phyloP scores from a whole-genome alignment of 2,797 vertebrate species.

The Hozukius guyotensis region DNA sequence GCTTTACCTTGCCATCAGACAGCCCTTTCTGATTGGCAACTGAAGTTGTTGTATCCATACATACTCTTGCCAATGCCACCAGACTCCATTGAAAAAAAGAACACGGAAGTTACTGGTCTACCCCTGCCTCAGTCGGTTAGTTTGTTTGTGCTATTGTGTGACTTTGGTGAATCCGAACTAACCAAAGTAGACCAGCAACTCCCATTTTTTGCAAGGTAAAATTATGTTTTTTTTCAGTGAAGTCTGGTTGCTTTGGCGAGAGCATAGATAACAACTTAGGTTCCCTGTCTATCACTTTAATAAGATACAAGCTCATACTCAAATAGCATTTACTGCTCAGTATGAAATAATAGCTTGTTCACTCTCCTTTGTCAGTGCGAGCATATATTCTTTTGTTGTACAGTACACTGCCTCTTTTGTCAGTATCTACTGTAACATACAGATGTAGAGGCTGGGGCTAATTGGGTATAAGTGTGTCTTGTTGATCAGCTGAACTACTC shows the following conservation, averaged over 20 bases:
- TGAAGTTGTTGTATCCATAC: not conserved
- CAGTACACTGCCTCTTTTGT: not conserved
- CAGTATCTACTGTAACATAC: not conserved
- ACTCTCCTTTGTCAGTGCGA: not conserved
- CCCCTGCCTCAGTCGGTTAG: not conserved
- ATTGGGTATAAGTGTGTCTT: constrained; percentile 12
- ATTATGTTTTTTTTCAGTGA: too few relatives aligned
- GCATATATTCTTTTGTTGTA: not conserved
- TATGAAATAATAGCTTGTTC: not conserved
- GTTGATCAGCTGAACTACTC: constrained; percentile 24
- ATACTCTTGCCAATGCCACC: too few relatives aligned
- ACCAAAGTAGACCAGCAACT: too few relatives aligned
- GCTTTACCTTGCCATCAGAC: too few relatives aligned
- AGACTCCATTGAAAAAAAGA: too few relatives aligned
- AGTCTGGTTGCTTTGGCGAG: too few relatives aligned
- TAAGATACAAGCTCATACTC: not conserved
- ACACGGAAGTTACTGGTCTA: not conserved
- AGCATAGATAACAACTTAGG: not conserved
- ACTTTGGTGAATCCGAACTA: too few relatives aligned
- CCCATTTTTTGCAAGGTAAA: too few relatives aligned
- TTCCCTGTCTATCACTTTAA: not conserved
- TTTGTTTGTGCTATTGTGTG: not conserved
- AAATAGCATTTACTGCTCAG: not conserved
- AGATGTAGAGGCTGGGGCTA: not conserved
- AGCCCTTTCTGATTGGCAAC: not conserved